These are phyloP conservation scores for Ceratotherium simum DNA, from an alignment of 2,113 vertebrate genomes.

Conservation along the genomic window DNA sequence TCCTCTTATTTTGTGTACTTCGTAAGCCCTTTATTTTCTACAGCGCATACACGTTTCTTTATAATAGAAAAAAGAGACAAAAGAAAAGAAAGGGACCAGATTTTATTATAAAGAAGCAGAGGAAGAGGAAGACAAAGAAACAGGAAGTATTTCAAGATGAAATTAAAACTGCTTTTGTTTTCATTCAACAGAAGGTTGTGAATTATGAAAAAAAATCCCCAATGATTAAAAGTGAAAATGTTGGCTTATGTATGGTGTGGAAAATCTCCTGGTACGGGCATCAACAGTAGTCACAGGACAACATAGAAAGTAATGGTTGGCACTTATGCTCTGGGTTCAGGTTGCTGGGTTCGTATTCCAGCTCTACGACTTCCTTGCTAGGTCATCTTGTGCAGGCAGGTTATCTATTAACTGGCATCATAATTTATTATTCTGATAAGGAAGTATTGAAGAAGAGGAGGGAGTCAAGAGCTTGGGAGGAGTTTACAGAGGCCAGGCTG, in stretches of 20 bases:
- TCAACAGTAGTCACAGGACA: not conserved
- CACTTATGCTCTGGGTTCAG: not conserved
- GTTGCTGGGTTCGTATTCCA: slow-evolving; percentile 26
- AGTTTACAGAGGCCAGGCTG: not conserved
- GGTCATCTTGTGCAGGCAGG: not conserved
- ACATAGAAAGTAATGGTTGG: not conserved
- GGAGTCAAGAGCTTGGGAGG: not conserved
- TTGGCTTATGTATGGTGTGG: not conserved
- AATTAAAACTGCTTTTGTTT: slow-evolving; percentile 67
- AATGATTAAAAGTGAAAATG: slow-evolving; percentile 62
- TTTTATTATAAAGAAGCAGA: slow-evolving; percentile 51
- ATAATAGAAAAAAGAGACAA: not conserved
- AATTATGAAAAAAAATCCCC: slow-evolving; percentile 29
- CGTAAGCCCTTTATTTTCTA: slow-evolving; percentile 31
- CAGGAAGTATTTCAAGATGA: slow-evolving; percentile 67
- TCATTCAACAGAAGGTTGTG: slow-evolving; percentile 57
- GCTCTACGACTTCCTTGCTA: slow-evolving; percentile 27
- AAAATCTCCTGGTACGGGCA: not conserved
- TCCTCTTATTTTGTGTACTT: not conserved
- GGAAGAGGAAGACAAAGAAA: slow-evolving; percentile 53
- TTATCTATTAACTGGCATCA: slow-evolving; percentile 46
- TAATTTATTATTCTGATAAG: slow-evolving; percentile 60
- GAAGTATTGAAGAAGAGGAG: not conserved
- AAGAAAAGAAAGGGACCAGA: not conserved
- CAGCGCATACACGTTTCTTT: not conserved